Conservation (phyloP, 2,113 vertebrate genomes). For the Oreochromis spilurus region DNA sequence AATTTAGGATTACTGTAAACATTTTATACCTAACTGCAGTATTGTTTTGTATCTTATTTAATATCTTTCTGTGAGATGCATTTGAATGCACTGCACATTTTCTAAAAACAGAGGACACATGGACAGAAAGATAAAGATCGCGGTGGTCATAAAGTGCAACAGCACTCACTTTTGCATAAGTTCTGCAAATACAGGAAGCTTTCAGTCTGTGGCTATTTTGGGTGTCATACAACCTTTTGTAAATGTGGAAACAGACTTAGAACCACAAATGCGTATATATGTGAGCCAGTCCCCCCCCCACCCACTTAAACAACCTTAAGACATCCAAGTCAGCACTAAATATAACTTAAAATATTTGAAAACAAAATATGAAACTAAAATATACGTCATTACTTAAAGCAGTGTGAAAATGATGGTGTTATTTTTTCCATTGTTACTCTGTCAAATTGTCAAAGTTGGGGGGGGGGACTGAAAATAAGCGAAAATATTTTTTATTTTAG, state of each 20-base stretch:
- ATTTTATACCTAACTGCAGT: not conserved
- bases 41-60: not conserved
- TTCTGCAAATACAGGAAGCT: not conserved
- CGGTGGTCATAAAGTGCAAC: not conserved
- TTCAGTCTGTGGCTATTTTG: not conserved
- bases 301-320: slow-evolving; percentile 10
- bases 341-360: not conserved
- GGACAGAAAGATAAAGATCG: not conserved
- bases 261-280: not conserved
- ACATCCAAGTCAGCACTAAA: not conserved
- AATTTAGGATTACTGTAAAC: not conserved
- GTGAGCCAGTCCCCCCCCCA: not conserved
- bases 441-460: not conserved
- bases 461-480: too few species aligned
- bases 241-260: not conserved
- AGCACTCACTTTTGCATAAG: not conserved
- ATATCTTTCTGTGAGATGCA: not conserved
- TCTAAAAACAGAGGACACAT: not conserved
- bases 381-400: not conserved
- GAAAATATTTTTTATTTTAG: not conserved
- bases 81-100: not conserved
- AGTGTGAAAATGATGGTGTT: not conserved
- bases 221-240: not conserved
- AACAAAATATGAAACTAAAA: not conserved
- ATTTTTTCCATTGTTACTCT: not conserved